phyloP scores from a whole-genome alignment of 2,888 invertebrate species.

The Rhingia campestris region DNA sequence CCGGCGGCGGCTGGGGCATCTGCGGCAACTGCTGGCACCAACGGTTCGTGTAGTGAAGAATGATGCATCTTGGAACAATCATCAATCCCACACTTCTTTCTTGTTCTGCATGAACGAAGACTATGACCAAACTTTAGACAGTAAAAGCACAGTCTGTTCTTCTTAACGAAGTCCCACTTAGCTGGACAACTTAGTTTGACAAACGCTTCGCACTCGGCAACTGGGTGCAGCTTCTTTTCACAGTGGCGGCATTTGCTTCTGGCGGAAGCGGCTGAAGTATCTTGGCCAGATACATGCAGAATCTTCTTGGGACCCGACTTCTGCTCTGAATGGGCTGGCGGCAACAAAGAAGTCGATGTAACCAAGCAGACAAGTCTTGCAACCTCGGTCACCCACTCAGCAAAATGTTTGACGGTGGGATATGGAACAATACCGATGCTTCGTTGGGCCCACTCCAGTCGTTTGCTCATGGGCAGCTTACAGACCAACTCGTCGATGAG shows the following conservation, averaged over 20 bases:
- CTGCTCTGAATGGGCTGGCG: too few relatives aligned
- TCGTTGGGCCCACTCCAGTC: too few relatives aligned
- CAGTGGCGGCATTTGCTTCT: slow-evolving; percentile 37
- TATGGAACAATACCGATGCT: too few relatives aligned
- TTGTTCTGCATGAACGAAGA: slow-evolving; percentile 21
- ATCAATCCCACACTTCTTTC: slow-evolving; percentile 39
- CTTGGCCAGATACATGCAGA: too few relatives aligned
- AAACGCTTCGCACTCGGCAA: slow-evolving; percentile 29
- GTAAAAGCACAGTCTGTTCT: slow-evolving; percentile 37
- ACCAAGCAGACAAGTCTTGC: too few relatives aligned
- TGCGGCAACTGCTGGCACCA: neutral
- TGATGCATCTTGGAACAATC: slow-evolving; percentile 49
- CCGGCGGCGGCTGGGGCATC: neutral
- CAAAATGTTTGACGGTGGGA: too few relatives aligned
- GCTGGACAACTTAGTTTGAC: slow-evolving; percentile 16
- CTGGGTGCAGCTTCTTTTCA: slow-evolving; percentile 36
- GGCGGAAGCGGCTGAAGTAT: slow-evolving; percentile 1
- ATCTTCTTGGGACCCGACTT: too few relatives aligned
- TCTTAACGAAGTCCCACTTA: slow-evolving; percentile 48
- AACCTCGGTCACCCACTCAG: too few relatives aligned
- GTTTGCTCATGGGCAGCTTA: too few relatives aligned
- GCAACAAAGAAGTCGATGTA: too few relatives aligned
- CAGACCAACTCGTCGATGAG: too few relatives aligned
- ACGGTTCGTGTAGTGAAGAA: slow-evolving; percentile 32
- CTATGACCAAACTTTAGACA: slow-evolving; percentile 42